Conservation (phyloP, 2,888 invertebrate species). For the Eupithecia abbreviata region DNA sequence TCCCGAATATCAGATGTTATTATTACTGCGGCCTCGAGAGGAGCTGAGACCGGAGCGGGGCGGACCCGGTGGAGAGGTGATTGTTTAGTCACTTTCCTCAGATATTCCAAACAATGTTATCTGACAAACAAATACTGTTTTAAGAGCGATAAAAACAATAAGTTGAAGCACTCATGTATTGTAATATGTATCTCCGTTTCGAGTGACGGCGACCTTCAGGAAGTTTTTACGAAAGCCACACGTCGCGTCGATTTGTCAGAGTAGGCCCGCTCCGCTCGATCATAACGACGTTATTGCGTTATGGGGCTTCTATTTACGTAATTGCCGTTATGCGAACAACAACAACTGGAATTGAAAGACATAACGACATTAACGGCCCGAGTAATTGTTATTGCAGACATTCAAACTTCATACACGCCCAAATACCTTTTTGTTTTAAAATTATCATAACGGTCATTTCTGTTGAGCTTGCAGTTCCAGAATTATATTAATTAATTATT, state of each 20-base stretch:
- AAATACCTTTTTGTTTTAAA: background rate
- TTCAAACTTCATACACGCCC: conserved; percentile 10
- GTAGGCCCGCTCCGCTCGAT: background rate
- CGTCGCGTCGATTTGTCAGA: background rate
- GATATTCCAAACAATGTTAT: background rate
- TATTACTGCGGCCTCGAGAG: background rate
- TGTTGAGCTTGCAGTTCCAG: too few species aligned
- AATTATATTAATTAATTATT: too few species aligned
- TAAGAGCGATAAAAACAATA: background rate
- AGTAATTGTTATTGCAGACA: conserved; percentile 14
- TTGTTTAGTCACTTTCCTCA: background rate
- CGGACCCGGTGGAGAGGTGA: background rate
- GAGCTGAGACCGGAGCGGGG: background rate
- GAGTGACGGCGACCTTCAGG: background rate
- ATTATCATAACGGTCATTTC: background rate
- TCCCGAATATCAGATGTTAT: background rate
- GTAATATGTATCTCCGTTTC: background rate
- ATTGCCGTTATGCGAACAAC: conserved; percentile 13
- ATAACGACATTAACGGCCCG: conserved; percentile 17
- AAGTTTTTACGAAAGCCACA: background rate
- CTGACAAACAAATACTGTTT: background rate
- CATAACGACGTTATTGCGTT: conserved; percentile 7
- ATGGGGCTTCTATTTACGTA: conserved; percentile 9
- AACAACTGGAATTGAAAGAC: conserved; percentile 16
- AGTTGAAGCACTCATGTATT: background rate